These are phyloP conservation scores for Apotomis betuletana DNA, from an alignment of 2,888 invertebrate genomes.

Conservation along the genomic window DNA sequence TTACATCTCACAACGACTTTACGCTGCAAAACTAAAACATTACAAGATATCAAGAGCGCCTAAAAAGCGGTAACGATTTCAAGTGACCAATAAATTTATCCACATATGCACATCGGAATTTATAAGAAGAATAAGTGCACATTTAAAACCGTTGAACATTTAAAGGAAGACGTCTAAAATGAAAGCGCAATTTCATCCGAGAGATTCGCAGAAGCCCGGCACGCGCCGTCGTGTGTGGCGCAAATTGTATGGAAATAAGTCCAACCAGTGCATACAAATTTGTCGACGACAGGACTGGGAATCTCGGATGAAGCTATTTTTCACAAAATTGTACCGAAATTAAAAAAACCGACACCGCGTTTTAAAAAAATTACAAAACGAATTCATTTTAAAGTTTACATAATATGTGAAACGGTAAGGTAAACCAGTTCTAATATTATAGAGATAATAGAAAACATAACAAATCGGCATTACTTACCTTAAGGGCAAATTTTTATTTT, in stretches of 20 bases:
- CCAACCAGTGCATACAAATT: conserved; percentile 58
- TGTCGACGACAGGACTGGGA: conserved; percentile 44
- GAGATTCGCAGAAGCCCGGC: conserved; percentile 57
- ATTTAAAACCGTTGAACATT: conserved; percentile 44
- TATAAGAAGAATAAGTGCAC: conserved; percentile 47
- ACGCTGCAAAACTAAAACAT: neutral
- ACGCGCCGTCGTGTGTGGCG: conserved; percentile 70
- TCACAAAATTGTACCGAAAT: neutral
- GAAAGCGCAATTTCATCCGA: conserved; percentile 50
- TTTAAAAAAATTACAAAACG: too few species aligned
- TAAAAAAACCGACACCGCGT: too few species aligned
- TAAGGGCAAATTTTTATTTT: too few species aligned
- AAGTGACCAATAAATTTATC: conserved; percentile 20
- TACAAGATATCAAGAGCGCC: neutral
- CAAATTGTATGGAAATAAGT: conserved; percentile 77
- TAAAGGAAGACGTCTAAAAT: conserved; percentile 47
- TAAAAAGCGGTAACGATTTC: conserved; percentile 16
- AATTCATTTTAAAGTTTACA: too few species aligned
- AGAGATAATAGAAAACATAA: too few species aligned
- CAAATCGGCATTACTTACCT: too few species aligned
- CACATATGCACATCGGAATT: conserved; percentile 15
- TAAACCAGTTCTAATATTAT: too few species aligned
- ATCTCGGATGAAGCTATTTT: neutral
- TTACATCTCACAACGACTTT: neutral
- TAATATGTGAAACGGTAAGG: too few species aligned